A percentile compares a stretch with the other conserved stretches of the same genome.
Evolutionary conservation across 2,888 invertebrate species (phyloP).

Genomic region (Epirrhoe alternata): DNA sequence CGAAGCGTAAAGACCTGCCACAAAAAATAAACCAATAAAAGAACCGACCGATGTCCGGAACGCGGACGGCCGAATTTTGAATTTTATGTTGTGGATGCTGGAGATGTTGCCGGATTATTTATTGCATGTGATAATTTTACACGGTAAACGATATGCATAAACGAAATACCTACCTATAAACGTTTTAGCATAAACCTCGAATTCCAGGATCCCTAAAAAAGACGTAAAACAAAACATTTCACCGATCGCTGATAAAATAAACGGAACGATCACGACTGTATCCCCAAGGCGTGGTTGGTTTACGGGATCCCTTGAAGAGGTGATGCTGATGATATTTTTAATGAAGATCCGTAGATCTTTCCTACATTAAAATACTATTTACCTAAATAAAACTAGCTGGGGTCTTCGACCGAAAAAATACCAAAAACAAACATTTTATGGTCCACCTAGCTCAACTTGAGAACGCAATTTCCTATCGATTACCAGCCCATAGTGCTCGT

Average conservation of each 20-base stretch:
- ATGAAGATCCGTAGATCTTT: too few relatives aligned
- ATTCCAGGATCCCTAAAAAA: not conserved
- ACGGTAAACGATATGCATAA: conserved; percentile 12
- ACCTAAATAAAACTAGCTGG: not conserved
- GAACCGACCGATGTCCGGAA: conserved; percentile 63
- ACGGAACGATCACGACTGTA: too few relatives aligned
- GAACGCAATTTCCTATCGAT: conserved; percentile 24
- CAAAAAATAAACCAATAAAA: conserved; percentile 76
- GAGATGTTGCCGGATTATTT: conserved; percentile 45
- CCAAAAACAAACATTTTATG: conserved; percentile 25
- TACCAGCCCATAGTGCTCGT: conserved; percentile 20
- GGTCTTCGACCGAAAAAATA: conserved; percentile 4
- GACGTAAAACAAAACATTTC: not conserved
- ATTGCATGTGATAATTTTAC: conserved; percentile 35
- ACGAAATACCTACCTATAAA: not conserved
- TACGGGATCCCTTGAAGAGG: too few relatives aligned
- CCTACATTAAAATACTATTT: not conserved
- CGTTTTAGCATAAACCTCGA: not conserved
- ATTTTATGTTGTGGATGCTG: conserved; percentile 47
- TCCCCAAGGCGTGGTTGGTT: too few relatives aligned
- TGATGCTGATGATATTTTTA: too few relatives aligned
- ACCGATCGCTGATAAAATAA: not conserved
- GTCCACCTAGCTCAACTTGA: conserved; percentile 20
- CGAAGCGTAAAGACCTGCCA: conserved; percentile 71
- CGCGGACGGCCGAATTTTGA: conserved; percentile 59